Conservation (phyloP, 2,797 vertebrate species). For the Poeciliopsis gracilis region DNA sequence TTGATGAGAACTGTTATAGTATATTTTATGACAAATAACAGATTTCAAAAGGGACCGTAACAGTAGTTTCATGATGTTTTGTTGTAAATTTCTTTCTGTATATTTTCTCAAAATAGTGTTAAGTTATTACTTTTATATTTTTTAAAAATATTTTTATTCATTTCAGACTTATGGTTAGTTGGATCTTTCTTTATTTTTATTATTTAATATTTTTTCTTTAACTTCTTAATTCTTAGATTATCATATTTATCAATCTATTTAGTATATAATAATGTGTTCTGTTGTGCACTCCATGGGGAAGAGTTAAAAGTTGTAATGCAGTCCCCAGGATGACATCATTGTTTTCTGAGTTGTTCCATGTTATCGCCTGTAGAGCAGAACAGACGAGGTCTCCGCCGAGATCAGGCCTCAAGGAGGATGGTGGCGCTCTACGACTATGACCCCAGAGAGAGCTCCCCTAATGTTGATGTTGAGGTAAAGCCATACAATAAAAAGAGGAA, state of each 20-base stretch:
- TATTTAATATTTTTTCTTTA: neutral
- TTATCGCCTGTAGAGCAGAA: constrained; percentile 83
- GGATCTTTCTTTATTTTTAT: neutral
- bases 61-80: neutral
- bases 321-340: neutral
- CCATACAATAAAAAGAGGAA: neutral
- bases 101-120: neutral
- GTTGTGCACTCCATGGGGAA: neutral
- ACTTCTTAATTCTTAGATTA: neutral
- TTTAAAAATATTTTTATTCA: neutral
- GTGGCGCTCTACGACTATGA: constrained; percentile 97
- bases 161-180: neutral
- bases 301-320: neutral
- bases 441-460: constrained; percentile 95
- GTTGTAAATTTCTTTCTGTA: neutral
- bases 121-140: no score
- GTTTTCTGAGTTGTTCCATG: neutral
- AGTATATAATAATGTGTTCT: no score
- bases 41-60: neutral
- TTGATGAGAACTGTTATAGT: neutral
- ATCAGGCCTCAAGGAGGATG: constrained; percentile 88
- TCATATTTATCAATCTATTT: neutral
- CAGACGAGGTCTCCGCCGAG: constrained; percentile 81
- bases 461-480: constrained; percentile 94
- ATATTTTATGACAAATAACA: neutral